Evolutionary conservation across 2,888 invertebrate species (phyloP), one percentile per base, ranked within the genome.

Genomic region (Brachypalpus laphriformis): DNA sequence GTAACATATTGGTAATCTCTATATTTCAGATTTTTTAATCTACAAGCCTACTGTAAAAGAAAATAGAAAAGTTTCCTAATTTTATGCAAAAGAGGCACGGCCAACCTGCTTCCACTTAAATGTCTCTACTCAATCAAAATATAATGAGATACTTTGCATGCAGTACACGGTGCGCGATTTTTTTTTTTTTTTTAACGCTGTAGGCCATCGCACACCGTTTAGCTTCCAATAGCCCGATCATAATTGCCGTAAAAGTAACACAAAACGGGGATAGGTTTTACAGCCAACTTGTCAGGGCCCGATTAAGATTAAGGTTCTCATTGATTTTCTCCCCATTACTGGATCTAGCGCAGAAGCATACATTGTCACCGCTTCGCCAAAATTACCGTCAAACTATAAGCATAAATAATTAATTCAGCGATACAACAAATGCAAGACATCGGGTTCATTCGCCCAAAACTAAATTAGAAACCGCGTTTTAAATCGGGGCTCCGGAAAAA

Each of bases 261-360:
- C 68, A 18, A 37, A 14, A 25, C 40, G 14, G 6, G 20, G 28
- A 66, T 40, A 40, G 57, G 9, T 34, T 63, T 49, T 14, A 45
- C 59, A 75, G 75, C 42, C 68, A 28, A 18, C 40, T 45, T 78
- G 83, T 78, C 83, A 83, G 71, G 80, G 80, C 66, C 83, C 68
- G 80, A 68, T 83, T 63, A 63, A 78, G 68, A 83, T 78, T 74
- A 74, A 83, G 78, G 83, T 78, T 66, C 68, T 20, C 49, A 59
- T 54, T 42, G 51, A 74, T 68, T 83, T 78, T 83, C 78, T 80
- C 78, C 16, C 83, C 83, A 83, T 83, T 68, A 78, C 40, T 63
- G 83, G 78, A 63, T 56, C 49, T 83, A 61, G 68, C 74, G 63
- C 68, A 51, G 59, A 77, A 66, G 57, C 59, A 34, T n/a, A 45